These are phyloP conservation scores for Polymixis flavicincta DNA, from an alignment of 2,888 invertebrate species.

Conservation along the genomic window DNA sequence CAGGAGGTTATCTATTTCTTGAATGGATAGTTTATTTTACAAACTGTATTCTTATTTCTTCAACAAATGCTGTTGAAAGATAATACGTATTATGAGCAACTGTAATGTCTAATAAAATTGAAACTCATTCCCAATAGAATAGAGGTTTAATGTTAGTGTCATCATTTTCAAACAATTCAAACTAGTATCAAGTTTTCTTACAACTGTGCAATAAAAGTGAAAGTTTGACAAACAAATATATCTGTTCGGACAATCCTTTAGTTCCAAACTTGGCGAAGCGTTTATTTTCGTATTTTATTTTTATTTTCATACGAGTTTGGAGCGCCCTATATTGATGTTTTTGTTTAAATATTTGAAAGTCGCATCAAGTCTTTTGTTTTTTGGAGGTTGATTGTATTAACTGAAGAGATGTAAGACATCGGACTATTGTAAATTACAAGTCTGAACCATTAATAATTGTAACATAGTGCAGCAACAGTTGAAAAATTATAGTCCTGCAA, in stretches of 20 bases:
- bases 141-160: slow-evolving; percentile 9
- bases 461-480: neutral
- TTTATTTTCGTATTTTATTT: slow-evolving; percentile 47
- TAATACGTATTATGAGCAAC: neutral
- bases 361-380: slow-evolving; percentile 11
- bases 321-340: slow-evolving; percentile 41
- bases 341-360: slow-evolving; percentile 29
- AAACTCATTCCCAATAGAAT: slow-evolving; percentile 10
- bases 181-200: slow-evolving; percentile 18
- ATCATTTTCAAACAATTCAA: slow-evolving; percentile 22
- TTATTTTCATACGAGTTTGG: slow-evolving; percentile 39
- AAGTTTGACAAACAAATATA: slow-evolving; percentile 40
- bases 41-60: neutral
- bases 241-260: slow-evolving; percentile 41
- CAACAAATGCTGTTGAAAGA: neutral
- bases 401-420: neutral
- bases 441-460: neutral
- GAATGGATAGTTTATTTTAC: neutral
- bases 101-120: slow-evolving; percentile 21
- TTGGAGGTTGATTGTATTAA: slow-evolving; percentile 28
- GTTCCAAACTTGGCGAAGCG: slow-evolving; percentile 36
- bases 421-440: slow-evolving; percentile 2
- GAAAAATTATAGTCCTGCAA: neutral
- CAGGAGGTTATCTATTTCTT: neutral
- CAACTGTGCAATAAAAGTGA: slow-evolving; percentile 32